Conservation (phyloP, 2,888 invertebrate genomes). For the Chrysodeixis includens region DNA sequence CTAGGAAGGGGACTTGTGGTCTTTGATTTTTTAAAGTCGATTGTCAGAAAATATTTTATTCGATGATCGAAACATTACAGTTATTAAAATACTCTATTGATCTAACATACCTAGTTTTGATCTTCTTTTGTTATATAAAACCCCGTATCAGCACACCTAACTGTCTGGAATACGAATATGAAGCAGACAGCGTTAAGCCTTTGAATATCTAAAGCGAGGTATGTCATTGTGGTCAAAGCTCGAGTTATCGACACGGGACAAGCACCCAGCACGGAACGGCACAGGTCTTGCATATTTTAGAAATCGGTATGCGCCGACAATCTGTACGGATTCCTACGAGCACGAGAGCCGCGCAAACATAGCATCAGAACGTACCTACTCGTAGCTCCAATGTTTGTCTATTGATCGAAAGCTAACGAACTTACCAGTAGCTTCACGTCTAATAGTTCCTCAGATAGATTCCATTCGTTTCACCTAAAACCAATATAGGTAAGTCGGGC, state of each 20-base stretch:
- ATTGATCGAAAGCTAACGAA: conserved; percentile 62
- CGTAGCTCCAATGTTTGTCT: conserved; percentile 59
- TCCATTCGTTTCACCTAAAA: conserved; percentile 50
- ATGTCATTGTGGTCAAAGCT: conserved; percentile 26
- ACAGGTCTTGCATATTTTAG: conserved; percentile 71
- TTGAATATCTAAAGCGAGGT: neutral
- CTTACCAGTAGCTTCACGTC: conserved; percentile 60
- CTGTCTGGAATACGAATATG: neutral
- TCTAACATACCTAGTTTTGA: no score
- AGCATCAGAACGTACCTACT: conserved; percentile 55
- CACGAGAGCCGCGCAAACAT: conserved; percentile 60
- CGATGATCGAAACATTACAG: no score
- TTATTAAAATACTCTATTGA: no score
- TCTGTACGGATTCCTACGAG: conserved; percentile 59
- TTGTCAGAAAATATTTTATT: no score
- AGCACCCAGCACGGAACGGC: conserved; percentile 54
- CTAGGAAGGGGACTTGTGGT: conserved; percentile 17
- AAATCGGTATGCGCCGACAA: conserved; percentile 67
- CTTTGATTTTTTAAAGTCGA: conserved; percentile 7
- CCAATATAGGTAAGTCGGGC: conserved; percentile 39
- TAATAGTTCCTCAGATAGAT: conserved; percentile 53
- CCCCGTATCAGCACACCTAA: neutral
- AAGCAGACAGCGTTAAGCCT: neutral
- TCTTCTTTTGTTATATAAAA: neutral
- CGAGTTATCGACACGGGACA: conserved; percentile 47